Base-by-base conservation (phyloP, 2,113 vertebrate genomes). In the Pterophyllum scalare region DNA sequence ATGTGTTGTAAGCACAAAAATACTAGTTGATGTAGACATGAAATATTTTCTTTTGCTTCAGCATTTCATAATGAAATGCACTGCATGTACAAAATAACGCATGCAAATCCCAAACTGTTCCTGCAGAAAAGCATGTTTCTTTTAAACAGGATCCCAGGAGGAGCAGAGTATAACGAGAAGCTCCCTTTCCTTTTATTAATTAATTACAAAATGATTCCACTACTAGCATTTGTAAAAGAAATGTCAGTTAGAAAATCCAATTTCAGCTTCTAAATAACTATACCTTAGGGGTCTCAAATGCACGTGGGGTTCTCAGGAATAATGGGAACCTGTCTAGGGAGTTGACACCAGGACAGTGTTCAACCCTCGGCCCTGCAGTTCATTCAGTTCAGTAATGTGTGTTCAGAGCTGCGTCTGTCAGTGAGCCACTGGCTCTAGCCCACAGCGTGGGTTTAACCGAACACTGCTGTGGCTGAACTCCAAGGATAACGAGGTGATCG, bases 401-500 rank as follows among this genome's bases (percentile, higher is more conserved):
- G 85, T 72, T 46, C 56, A 28, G 35, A 6, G 22, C 33, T 79
- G 60, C 79, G 84, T 84, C 87, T 76, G 90, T 92, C 92, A 90
- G 82, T 86, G 88, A 74, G 86, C 88, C 82, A 79, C 79, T 87
- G 89, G 88, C 87, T 76, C 43, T 1, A 52, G 80, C 61, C 79
- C 82, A 75, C 20, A 75, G 26, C 89, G 77, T 89, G 83, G 89
- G 65, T 81, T 90, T 79, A 82, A 85, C 86, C 87, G 85, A 81
- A 80, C 84, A 35, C 85, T 81, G 85, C 84, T 20, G 40, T 93
- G 93, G 94, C 91, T 62, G 15, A 6, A 59, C 84, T 93, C 90
- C 94, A 94, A 93, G 87, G 88, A 91, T 91, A 95, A 95, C 91
- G 87, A 94, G 91, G 92, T 92, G 92, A 88, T 88, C 91, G 90